A percentile compares a stretch with the other conserved stretches of the same genome.
phyloP scores from a whole-genome alignment of 2,113 vertebrate genomes.

The Peromyscus californicus region DNA sequence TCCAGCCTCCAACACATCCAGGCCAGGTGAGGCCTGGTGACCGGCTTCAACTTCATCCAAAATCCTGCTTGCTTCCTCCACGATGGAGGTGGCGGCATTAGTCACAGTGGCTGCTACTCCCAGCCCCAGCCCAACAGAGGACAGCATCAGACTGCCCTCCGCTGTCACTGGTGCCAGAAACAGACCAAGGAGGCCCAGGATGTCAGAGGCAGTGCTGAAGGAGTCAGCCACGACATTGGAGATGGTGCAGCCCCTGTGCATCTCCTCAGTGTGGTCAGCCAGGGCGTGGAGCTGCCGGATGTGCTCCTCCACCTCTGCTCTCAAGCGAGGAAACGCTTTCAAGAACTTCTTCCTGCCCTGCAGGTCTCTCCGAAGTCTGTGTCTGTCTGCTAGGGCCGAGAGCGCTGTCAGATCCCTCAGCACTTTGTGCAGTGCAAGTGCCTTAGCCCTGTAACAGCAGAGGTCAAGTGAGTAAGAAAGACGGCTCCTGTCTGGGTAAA shows the following conservation, averaged over 20 bases:
- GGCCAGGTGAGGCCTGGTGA: accelerated
- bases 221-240: background rate
- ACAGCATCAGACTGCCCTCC: conserved; percentile 67
- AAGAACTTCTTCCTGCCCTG: background rate
- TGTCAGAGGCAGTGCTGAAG: accelerated
- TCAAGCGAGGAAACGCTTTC: conserved; percentile 18
- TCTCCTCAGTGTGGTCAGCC: conserved; percentile 2
- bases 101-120: background rate
- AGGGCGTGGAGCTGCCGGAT: background rate
- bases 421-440: accelerated
- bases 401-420: accelerated
- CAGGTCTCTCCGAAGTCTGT: accelerated
- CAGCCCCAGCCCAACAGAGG: background rate
- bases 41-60: background rate
- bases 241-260: background rate
- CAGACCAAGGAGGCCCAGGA: conserved; percentile 37
- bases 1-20: accelerated
- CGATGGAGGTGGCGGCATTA: accelerated
- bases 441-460: conserved; percentile 21
- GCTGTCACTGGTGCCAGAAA: conserved; percentile 29
- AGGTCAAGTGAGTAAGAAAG: background rate
- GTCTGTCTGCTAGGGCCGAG: accelerated
- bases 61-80: accelerated
- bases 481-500: background rate
- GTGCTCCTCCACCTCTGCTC: background rate